Percentiles rank a stretch among this genome's conserved stretches.
Conservation (phyloP, 2,113 vertebrate genomes). For the Oryctolagus cuniculus region DNA sequence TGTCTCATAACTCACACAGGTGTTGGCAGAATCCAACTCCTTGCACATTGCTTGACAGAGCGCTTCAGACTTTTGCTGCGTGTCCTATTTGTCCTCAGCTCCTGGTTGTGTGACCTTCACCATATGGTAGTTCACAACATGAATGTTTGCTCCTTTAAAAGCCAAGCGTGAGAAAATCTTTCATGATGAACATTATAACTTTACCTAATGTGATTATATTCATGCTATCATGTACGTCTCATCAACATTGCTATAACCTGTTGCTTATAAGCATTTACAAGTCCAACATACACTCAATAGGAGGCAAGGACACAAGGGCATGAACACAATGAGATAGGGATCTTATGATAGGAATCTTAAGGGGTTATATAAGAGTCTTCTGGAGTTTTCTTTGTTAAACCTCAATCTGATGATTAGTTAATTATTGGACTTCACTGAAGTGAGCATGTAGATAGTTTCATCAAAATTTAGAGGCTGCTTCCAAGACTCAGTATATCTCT, state of each 20-base stretch:
- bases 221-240: fast-evolving
- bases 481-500: background rate
- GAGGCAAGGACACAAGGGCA: background rate
- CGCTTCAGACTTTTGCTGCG: background rate
- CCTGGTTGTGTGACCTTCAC: background rate
- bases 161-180: background rate
- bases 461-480: background rate
- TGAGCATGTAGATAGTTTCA: fast-evolving
- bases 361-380: fast-evolving
- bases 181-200: background rate
- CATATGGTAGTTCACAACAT: background rate
- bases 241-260: background rate
- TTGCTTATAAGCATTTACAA: background rate
- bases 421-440: background rate
- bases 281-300: background rate
- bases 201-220: background rate
- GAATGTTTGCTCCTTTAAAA: background rate
- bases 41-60: background rate
- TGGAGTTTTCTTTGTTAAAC: background rate
- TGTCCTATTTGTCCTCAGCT: background rate
- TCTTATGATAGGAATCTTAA: too few relatives aligned
- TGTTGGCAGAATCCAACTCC: background rate
- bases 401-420: background rate
- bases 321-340: background rate
- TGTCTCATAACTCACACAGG: background rate